phyloP scores from a whole-genome alignment of 2,888 invertebrate species.

The Lysandra coridon region DNA sequence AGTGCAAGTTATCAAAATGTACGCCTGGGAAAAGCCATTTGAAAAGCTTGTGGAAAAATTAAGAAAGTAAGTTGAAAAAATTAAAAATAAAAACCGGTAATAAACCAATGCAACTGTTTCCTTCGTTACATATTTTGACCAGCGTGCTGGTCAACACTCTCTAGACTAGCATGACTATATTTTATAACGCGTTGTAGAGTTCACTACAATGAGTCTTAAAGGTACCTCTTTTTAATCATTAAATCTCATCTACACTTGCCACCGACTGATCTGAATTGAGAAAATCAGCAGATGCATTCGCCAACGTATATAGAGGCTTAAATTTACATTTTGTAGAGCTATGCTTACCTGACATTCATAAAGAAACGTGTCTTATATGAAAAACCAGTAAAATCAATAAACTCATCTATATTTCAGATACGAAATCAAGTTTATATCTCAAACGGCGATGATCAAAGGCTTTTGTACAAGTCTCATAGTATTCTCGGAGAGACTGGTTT shows the following conservation, averaged over 20 bases:
- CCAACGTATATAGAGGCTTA: too few relatives aligned
- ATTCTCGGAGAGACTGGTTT: slow-evolving; percentile 90
- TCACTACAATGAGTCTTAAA: not conserved
- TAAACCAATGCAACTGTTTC: not conserved
- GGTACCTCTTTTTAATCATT: not conserved
- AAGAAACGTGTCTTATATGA: too few relatives aligned
- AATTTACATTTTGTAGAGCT: too few relatives aligned
- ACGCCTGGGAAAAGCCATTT: slow-evolving; percentile 91
- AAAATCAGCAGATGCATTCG: too few relatives aligned
- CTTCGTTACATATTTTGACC: not conserved
- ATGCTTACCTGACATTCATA: too few relatives aligned
- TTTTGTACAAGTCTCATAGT: slow-evolving; percentile 84
- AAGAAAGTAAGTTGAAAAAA: slow-evolving; percentile 78
- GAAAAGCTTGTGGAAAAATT: slow-evolving; percentile 81
- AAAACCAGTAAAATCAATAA: not conserved
- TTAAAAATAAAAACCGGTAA: too few relatives aligned
- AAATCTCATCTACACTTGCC: not conserved
- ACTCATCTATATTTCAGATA: slow-evolving; percentile 62
- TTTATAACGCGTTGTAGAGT: not conserved
- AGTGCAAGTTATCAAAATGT: slow-evolving; percentile 92
- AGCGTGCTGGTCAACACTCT: too few relatives aligned
- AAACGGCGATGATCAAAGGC: slow-evolving; percentile 83
- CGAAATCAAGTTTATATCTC: slow-evolving; percentile 83
- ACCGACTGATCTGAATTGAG: not conserved
- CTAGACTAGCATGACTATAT: not conserved